A percentile compares a stretch with the other conserved stretches of the same genome.
Evolutionary conservation across 2,797 vertebrate genomes (phyloP).

Genomic region (Chrosomus eos): DNA sequence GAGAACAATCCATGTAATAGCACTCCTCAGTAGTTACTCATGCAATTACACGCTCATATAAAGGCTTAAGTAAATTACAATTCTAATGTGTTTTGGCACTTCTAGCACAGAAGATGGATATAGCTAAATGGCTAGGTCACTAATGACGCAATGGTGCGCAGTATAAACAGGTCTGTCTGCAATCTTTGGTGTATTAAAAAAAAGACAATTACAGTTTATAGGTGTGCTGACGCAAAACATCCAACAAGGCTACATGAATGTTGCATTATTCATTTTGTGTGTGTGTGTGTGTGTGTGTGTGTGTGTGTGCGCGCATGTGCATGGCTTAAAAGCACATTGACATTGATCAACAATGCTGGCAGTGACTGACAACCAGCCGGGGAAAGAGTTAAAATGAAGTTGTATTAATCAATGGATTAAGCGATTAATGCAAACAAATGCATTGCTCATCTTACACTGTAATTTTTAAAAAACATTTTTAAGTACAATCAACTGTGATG

Average conservation of each 20-base stretch:
- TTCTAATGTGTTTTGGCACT: neutral
- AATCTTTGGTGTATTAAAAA: neutral
- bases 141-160: neutral
- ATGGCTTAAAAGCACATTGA: too few species aligned
- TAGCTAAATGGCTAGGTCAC: slow-evolving; percentile 12
- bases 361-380: too few species aligned
- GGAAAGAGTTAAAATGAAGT: too few species aligned
- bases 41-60: neutral
- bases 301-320: neutral
- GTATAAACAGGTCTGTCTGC: neutral
- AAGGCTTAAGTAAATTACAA: slow-evolving; percentile 22
- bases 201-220: neutral
- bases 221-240: slow-evolving; percentile 81
- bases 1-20: slow-evolving; percentile 28
- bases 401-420: too few species aligned
- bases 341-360: too few species aligned
- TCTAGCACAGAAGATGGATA: neutral
- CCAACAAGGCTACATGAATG: slow-evolving; percentile 68
- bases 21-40: neutral
- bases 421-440: too few species aligned
- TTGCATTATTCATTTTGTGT: slow-evolving; percentile 73
- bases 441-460: too few species aligned
- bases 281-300: neutral
- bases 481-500: too few species aligned
- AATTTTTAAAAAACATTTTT: too few species aligned